phyloP scores from a whole-genome alignment of 2,113 vertebrate genomes.

The pig (Sus scrofa) region DNA sequence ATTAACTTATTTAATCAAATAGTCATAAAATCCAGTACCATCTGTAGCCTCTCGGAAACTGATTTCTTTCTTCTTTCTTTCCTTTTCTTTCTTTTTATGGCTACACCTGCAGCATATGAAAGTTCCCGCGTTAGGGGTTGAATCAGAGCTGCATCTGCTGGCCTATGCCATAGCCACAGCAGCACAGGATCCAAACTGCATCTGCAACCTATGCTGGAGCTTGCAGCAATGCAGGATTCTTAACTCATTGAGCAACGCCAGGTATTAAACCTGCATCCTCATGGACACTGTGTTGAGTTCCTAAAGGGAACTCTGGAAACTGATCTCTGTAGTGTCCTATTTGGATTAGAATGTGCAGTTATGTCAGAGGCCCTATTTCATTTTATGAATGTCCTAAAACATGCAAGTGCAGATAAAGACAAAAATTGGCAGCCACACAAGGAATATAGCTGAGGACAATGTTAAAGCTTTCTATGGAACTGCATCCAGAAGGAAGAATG shows the following conservation, averaged over 20 bases:
- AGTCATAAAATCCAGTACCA: neutral
- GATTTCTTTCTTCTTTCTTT: neutral
- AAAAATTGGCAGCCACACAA: slow-evolving; percentile 38
- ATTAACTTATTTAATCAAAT: neutral
- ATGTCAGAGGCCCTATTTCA: slow-evolving; percentile 15
- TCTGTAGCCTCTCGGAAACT: neutral
- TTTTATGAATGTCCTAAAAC: slow-evolving; percentile 48
- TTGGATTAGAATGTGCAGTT: neutral
- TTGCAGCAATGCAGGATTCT: too few relatives aligned
- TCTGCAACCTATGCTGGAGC: too few relatives aligned
- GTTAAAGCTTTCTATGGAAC: slow-evolving; percentile 53
- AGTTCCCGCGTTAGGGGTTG: too few relatives aligned
- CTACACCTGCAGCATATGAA: too few relatives aligned
- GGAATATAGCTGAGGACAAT: slow-evolving; percentile 5
- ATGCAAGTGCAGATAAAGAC: slow-evolving; percentile 1
- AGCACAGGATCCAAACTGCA: too few relatives aligned
- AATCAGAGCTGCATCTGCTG: too few relatives aligned
- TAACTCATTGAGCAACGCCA: too few relatives aligned
- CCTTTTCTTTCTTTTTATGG: too few relatives aligned
- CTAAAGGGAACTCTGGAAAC: neutral
- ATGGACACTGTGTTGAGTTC: too few relatives aligned
- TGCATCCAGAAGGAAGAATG: slow-evolving; percentile 1
- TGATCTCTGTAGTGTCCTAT: neutral
- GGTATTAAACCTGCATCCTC: too few relatives aligned
- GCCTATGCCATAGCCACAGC: too few relatives aligned